Base-by-base conservation (phyloP, 2,797 vertebrate species). In the Aplochiton taeniatus region DNA sequence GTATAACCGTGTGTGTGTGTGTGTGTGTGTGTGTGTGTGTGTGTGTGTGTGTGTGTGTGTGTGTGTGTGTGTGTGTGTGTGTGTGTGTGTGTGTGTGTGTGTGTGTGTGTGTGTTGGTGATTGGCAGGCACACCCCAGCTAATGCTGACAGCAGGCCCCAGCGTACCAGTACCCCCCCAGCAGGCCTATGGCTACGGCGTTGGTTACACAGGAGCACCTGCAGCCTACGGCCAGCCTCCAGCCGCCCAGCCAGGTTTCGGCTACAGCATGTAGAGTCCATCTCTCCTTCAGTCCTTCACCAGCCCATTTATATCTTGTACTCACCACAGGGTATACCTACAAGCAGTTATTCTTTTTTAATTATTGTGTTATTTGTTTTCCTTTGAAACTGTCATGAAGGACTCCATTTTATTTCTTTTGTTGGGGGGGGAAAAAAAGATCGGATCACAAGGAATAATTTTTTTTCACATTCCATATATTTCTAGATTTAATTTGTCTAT, bases 111-210 rank as follows among this genome's bases (percentile, higher is more conserved):
- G 9, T 57, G 5, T 49, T 18, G 54, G 46, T 66, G 1, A 63
- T 5, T 53, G 79, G 16, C 86, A 99, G 97, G 97, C 89, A 95
- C 96, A 78, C 96, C 97, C 13, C 97, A 99, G 88, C 90, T 99
- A 64, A 99, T 99, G 97, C 88, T 99, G 86, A 99, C 97, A 60
- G 96, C 97, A 0, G 97, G 97, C 79, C 96, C 97, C 87, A 98
- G 94, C 46, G 96, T 98, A 8, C 90, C 95, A 0, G 96, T 99
- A 81, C 88, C 96, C 70, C 94, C 97, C 0, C 97, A 95, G 86
- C 96, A 95, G 84, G 83, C 95, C 61, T 99, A 97, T 31, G 95
- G 94, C 85, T 98, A 98, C 20, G 94, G 31, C 31, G 31, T 31
- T 6, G 31, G 96, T 82, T 99, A 98, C 87, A 93, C 94, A 18